A percentile compares a stretch with the other conserved stretches of the same genome.
Evolutionary conservation across 2,113 vertebrate species (phyloP).

Genomic region (Epinephelus fuscoguttatus): DNA sequence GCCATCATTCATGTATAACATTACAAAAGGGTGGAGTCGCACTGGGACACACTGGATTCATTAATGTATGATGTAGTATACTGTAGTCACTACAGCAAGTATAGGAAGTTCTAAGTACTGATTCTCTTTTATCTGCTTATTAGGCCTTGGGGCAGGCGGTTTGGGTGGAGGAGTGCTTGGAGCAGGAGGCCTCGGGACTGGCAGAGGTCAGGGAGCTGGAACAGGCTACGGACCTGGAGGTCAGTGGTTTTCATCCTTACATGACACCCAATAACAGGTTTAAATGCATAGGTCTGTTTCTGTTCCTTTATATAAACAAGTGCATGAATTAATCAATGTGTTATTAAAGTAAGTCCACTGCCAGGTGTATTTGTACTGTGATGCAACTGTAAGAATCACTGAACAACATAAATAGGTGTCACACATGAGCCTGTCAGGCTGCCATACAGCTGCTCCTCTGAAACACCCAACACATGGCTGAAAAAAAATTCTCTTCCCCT

Average conservation of each 20-base stretch:
- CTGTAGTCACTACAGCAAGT: background rate
- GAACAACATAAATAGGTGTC: background rate
- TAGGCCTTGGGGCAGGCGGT: conserved; percentile 62
- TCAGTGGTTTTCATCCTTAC: conserved; percentile 48
- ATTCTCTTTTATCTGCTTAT: conserved; percentile 32
- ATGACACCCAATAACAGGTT: background rate
- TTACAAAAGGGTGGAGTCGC: conserved; percentile 40
- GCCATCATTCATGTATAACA: conserved; percentile 29
- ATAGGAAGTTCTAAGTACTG: conserved; percentile 9
- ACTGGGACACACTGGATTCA: conserved; percentile 51
- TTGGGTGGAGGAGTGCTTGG: conserved; percentile 45
- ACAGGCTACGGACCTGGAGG: conserved; percentile 63
- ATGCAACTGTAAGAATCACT: background rate
- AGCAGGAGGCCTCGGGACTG: conserved; percentile 51
- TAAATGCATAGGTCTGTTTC: background rate
- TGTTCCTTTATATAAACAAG: background rate
- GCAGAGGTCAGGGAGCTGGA: conserved; percentile 56
- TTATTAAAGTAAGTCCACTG: background rate
- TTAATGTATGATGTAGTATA: conserved; percentile 53
- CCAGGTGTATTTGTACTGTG: background rate
- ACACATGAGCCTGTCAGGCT: too few species aligned
- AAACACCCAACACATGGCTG: background rate
- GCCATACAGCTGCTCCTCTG: background rate
- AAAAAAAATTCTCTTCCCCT: background rate
- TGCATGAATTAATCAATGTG: background rate